phyloP scores from a whole-genome alignment of 2,113 vertebrate species.

The Gnathonemus longibarbis region DNA sequence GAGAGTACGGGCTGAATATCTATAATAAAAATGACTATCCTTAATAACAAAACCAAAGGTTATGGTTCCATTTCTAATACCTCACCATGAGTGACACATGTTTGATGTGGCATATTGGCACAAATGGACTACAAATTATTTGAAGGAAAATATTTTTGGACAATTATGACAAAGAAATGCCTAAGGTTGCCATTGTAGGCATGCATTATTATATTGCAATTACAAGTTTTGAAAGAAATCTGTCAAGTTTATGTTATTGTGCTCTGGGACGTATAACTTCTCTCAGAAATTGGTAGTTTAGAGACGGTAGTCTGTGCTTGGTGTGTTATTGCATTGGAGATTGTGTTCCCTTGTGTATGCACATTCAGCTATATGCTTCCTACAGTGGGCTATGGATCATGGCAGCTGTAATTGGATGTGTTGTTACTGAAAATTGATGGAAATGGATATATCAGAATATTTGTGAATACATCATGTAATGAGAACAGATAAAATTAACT shows the following conservation, averaged over 20 bases:
- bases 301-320: neutral
- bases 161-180: neutral
- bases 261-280: neutral
- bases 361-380: neutral
- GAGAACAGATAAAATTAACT: slow-evolving; percentile 60
- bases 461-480: slow-evolving; percentile 62
- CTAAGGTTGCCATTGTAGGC: neutral
- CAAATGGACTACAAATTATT: neutral
- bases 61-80: neutral
- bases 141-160: neutral
- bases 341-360: neutral
- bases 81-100: neutral
- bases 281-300: neutral
- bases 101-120: neutral
- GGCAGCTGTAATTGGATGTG: neutral
- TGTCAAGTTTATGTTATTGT: neutral
- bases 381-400: neutral
- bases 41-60: neutral
- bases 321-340: neutral
- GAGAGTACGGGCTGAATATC: neutral
- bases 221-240: neutral
- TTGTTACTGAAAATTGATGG: neutral
- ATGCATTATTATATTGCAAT: neutral
- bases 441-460: slow-evolving; percentile 41
- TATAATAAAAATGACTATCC: neutral